phyloP scores from a whole-genome alignment of 2,888 invertebrate genomes.

The Catocala nupta region DNA sequence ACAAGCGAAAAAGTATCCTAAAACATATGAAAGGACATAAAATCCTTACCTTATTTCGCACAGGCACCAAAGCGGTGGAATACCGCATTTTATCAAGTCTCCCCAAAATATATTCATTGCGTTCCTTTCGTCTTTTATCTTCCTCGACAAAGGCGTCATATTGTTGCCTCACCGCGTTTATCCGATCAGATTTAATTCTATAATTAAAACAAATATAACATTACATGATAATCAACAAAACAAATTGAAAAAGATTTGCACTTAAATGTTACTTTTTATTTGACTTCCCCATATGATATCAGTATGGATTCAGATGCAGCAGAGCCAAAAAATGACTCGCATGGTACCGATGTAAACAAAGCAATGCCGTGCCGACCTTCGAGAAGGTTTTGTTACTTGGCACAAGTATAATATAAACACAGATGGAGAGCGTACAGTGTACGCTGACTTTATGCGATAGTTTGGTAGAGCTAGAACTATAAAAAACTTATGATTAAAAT shows the following conservation, averaged over 20 bases:
- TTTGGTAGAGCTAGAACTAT: too few relatives aligned
- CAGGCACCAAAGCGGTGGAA: slow-evolving; percentile 60
- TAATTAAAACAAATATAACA: slow-evolving; percentile 27
- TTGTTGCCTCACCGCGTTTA: slow-evolving; percentile 75
- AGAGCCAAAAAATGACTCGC: slow-evolving; percentile 32
- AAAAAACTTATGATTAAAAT: too few relatives aligned
- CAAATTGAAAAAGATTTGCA: too few relatives aligned
- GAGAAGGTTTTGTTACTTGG: slow-evolving; percentile 69
- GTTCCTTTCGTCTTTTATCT: slow-evolving; percentile 79
- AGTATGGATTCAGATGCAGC: slow-evolving; percentile 21
- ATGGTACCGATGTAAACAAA: slow-evolving; percentile 74
- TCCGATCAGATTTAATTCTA: slow-evolving; percentile 75
- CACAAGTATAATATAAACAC: slow-evolving; percentile 53
- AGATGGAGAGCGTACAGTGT: slow-evolving; percentile 57
- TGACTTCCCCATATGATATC: slow-evolving; percentile 71
- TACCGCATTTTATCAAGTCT: slow-evolving; percentile 79
- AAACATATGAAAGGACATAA: not conserved
- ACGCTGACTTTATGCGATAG: not conserved
- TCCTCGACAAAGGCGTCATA: slow-evolving; percentile 82
- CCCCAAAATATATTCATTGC: slow-evolving; percentile 80
- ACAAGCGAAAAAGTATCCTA: too few relatives aligned
- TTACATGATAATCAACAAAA: slow-evolving; percentile 3
- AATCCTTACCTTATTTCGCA: slow-evolving; percentile 57
- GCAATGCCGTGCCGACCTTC: slow-evolving; percentile 77
- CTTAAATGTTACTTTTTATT: slow-evolving; percentile 68